A percentile compares a stretch with the other conserved stretches of the same genome.
These are phyloP conservation scores for Petaurus breviceps DNA, from an alignment of 2,113 vertebrate genomes.

Conservation along the genomic window DNA sequence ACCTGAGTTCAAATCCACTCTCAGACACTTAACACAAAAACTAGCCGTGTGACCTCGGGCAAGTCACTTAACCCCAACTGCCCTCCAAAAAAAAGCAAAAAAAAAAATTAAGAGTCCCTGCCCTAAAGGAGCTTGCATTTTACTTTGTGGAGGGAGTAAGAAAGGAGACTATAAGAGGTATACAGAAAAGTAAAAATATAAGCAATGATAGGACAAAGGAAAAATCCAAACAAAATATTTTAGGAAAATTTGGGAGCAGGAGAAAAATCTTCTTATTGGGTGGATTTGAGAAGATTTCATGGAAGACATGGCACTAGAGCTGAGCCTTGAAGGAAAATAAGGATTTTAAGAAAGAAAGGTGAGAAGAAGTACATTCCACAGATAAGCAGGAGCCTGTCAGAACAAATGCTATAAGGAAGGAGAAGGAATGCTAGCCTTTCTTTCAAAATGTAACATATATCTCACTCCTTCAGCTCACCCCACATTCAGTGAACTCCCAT, in stretches of 20 bases:
- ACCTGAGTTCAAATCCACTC: too few species aligned
- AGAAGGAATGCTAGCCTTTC: not conserved
- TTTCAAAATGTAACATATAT: not conserved
- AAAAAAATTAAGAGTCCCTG: too few species aligned
- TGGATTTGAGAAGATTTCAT: not conserved
- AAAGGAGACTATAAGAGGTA: not conserved
- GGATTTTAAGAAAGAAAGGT: not conserved
- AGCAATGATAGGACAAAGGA: not conserved
- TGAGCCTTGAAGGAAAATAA: not conserved
- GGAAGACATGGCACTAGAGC: not conserved
- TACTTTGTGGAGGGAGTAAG: too few species aligned
- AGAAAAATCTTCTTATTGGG: not conserved
- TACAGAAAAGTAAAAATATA: not conserved
- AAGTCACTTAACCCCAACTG: too few species aligned
- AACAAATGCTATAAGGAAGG: not conserved
- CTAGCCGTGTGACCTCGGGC: too few species aligned
- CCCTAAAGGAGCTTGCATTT: too few species aligned
- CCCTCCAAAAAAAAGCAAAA: too few species aligned
- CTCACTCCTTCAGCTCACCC: not conserved
- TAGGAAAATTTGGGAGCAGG: not conserved
- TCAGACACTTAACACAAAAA: too few species aligned
- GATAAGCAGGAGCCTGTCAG: not conserved
- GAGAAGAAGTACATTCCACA: not conserved
- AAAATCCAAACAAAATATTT: not conserved
- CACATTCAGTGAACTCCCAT: too few species aligned